Conservation (phyloP, 2,113 vertebrate species). For the Oxyura jamaicensis region DNA sequence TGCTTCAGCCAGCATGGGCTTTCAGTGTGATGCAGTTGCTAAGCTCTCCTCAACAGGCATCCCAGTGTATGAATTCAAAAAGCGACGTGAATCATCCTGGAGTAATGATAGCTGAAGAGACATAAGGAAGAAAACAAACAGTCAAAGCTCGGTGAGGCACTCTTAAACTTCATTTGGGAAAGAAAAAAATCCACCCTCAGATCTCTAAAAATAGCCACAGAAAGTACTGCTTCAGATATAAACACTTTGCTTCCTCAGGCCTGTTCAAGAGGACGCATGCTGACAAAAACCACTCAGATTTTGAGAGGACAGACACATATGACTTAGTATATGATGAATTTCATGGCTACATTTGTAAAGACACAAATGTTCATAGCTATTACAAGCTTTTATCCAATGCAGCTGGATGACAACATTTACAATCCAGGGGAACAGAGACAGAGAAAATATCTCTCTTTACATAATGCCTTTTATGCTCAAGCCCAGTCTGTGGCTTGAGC, state of each 20-base stretch:
- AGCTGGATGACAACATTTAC: neutral
- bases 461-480: neutral
- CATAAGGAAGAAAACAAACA: constrained; percentile 33
- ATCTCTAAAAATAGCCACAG: constrained; percentile 33
- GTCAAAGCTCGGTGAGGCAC: neutral
- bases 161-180: neutral
- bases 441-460: neutral
- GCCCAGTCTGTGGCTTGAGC: neutral
- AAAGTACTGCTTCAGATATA: neutral
- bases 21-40: constrained; percentile 1
- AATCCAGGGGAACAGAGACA: neutral
- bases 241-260: neutral
- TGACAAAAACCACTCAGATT: neutral
- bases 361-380: neutral
- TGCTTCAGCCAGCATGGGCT: neutral
- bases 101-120: constrained; percentile 35
- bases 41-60: constrained; percentile 29
- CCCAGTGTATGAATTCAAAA: neutral
- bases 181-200: neutral
- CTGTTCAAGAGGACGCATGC: neutral
- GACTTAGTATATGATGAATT: neutral
- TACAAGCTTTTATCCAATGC: neutral
- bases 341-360: neutral
- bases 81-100: constrained; percentile 25
- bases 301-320: neutral